Percentiles rank a stretch among this genome's conserved stretches.
These are phyloP conservation scores for fruit fly (Drosophila melanogaster) DNA, from an alignment of 1,140 invertebrate genomes.

Conservation along the genomic window DNA sequence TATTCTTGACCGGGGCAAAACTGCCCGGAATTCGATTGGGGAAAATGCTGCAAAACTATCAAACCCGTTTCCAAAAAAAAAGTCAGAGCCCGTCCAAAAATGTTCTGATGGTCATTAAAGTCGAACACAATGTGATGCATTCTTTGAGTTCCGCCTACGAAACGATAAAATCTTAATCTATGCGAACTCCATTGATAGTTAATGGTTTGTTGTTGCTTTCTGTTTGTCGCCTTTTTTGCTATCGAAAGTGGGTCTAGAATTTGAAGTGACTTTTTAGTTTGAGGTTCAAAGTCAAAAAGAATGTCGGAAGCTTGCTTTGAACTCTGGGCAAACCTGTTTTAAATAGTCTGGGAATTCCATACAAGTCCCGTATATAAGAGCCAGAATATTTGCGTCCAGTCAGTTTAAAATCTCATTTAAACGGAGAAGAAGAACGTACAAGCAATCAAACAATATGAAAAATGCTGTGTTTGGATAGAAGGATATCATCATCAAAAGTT, in stretches of 20 bases:
- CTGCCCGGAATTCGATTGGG: constrained; percentile 27
- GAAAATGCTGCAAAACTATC: constrained; percentile 68
- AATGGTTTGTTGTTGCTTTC: constrained; percentile 18
- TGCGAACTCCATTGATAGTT: constrained; percentile 40
- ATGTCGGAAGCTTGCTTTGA: constrained; percentile 57
- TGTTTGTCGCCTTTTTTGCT: constrained; percentile 3
- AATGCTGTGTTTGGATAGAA: background rate
- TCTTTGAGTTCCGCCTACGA: constrained; percentile 61
- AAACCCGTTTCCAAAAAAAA: constrained; percentile 59
- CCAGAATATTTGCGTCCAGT: background rate
- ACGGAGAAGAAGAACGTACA: background rate
- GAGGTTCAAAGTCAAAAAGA: constrained; percentile 31
- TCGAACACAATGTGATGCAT: constrained; percentile 45
- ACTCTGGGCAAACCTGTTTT: constrained; percentile 28
- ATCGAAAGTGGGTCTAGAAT: constrained; percentile 46
- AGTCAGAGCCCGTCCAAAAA: constrained; percentile 55
- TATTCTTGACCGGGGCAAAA: constrained; percentile 31
- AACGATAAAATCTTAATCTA: constrained; percentile 46
- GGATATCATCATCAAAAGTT: background rate
- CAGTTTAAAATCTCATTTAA: constrained; percentile 6
- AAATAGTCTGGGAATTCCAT: constrained; percentile 28
- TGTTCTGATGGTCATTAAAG: constrained; percentile 55
- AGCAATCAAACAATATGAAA: background rate
- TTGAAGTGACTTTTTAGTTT: constrained; percentile 32
- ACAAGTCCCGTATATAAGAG: constrained; percentile 15